These are phyloP conservation scores for Brenthis ino DNA, from an alignment of 2,888 invertebrate species.

Conservation along the genomic window DNA sequence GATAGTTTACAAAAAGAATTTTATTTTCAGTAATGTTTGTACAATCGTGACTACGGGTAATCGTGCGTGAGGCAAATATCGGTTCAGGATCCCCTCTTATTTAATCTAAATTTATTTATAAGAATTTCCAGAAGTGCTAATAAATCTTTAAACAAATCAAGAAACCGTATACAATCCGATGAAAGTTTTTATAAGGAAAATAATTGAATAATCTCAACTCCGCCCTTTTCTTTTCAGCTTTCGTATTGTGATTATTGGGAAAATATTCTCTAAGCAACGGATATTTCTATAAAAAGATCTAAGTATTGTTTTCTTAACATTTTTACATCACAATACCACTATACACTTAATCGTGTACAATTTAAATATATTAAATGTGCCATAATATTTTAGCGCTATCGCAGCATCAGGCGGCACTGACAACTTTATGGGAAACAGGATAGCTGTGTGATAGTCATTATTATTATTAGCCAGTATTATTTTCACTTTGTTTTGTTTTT, in stretches of 20 bases:
- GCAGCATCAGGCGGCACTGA: slow-evolving; percentile 28
- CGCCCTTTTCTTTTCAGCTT: not conserved
- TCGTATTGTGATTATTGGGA: not conserved
- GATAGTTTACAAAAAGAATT: slow-evolving; percentile 41
- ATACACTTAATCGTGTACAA: slow-evolving; percentile 8
- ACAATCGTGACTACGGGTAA: slow-evolving; percentile 63
- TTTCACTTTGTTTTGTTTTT: slow-evolving; percentile 17
- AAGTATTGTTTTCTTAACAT: slow-evolving; percentile 7
- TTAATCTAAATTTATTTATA: slow-evolving; percentile 14
- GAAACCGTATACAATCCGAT: not conserved
- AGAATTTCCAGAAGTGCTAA: slow-evolving; percentile 5
- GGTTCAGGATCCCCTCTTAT: slow-evolving; percentile 48
- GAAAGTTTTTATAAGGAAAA: slow-evolving; percentile 1
- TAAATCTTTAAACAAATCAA: slow-evolving; percentile 13
- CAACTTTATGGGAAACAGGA: slow-evolving; percentile 34
- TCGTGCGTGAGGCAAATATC: slow-evolving; percentile 74
- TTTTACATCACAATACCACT: not conserved
- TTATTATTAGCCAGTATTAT: slow-evolving; percentile 24
- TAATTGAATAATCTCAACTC: slow-evolving; percentile 2
- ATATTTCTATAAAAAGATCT: not conserved
- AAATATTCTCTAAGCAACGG: not conserved
- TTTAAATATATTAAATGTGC: slow-evolving; percentile 26
- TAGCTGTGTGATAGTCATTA: slow-evolving; percentile 24
- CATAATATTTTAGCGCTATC: slow-evolving; percentile 30
- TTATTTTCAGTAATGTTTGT: slow-evolving; percentile 48